Conservation (phyloP, 2,888 invertebrate genomes). For the Aphidoletes aphidimyza region DNA sequence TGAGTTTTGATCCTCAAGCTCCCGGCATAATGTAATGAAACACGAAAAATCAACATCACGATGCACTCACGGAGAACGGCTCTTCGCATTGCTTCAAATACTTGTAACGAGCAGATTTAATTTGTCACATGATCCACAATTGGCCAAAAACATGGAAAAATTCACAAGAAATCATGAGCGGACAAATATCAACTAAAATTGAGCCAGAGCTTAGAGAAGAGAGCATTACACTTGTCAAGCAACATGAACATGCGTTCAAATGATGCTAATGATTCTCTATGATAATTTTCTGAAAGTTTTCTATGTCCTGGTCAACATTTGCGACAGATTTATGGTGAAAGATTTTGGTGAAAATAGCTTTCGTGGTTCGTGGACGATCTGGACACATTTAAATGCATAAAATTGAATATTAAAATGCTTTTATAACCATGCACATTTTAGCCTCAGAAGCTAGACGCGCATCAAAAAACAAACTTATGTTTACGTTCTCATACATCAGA, state of each 20-base stretch:
- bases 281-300: background rate
- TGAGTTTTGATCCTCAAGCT: too few relatives aligned
- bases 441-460: background rate
- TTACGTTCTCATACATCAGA: background rate
- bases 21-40: background rate
- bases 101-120: slow-evolving; percentile 5
- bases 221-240: background rate
- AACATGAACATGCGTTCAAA: background rate
- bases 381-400: slow-evolving; percentile 30
- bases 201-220: background rate
- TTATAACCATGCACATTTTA: background rate
- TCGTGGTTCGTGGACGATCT: background rate
- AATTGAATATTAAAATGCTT: slow-evolving; percentile 36
- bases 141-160: background rate
- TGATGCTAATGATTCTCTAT: slow-evolving; percentile 3
- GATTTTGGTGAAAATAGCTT: slow-evolving; percentile 12
- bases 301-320: background rate
- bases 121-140: background rate
- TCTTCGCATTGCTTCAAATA: background rate
- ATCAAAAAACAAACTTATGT: background rate
- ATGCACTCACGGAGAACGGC: background rate
- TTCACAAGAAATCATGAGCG: slow-evolving; percentile 18
- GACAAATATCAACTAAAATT: background rate
- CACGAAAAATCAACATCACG: slow-evolving; percentile 16
- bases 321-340: background rate